Evolutionary conservation across 2,888 invertebrate species (phyloP).

Genomic region (Lingula anatina): DNA sequence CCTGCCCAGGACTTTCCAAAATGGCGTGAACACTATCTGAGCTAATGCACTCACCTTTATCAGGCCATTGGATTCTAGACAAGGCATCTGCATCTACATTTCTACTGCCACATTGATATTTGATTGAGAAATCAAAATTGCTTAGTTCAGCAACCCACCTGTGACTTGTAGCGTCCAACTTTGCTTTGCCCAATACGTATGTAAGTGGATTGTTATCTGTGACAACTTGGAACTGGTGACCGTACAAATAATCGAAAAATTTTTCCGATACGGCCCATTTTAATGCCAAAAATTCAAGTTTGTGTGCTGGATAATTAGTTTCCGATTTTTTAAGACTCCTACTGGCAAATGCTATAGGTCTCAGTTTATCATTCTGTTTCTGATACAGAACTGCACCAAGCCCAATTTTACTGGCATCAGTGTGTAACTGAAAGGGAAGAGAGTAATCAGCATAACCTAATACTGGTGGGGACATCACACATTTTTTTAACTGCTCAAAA

Average conservation of each 20-base stretch:
- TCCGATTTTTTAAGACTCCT: constrained; percentile 12
- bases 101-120: no score
- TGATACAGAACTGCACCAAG: constrained; percentile 16
- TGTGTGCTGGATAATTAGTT: constrained; percentile 11
- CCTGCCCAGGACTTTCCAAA: no score
- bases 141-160: no score
- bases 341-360: constrained; percentile 16
- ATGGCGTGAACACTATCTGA: no score
- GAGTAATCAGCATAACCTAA: constrained; percentile 13
- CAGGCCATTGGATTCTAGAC: no score
- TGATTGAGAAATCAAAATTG: no score
- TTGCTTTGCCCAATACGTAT: no score
- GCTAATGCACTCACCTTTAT: no score
- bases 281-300: constrained; percentile 7
- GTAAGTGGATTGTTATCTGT: constrained; percentile 5
- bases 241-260: constrained; percentile 11
- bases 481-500: constrained; percentile 9
- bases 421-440: constrained; percentile 12
- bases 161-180: no score
- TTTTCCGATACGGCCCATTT: constrained; percentile 10
- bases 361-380: constrained; percentile 10
- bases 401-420: constrained; percentile 12
- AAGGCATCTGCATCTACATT: no score
- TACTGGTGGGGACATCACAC: constrained; percentile 6
- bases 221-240: constrained; percentile 4